Base-by-base conservation (phyloP, 1,140 invertebrate genomes). In the Atta colombica region DNA sequence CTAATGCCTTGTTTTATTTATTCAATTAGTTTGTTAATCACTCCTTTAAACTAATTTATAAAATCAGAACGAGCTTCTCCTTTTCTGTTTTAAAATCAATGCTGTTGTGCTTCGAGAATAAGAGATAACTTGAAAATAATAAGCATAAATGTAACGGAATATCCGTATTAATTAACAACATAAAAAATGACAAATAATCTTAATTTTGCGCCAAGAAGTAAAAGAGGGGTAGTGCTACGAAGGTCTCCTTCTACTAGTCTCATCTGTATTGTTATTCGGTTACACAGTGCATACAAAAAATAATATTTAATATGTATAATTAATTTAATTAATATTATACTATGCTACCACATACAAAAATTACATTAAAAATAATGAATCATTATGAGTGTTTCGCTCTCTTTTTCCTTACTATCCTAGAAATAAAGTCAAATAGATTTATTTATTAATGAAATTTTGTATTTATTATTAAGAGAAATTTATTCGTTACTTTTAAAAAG, bases 291-390 rank as follows among this genome's bases (percentile, higher is more conserved):
- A 95, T 95, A 94, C 92, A 94, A 87, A 94, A 93, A 92, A 93
- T 93, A 94, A 94, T 94, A 94, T 94, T 94, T 94, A 93, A 94
- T 94, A 94, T 94, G 93, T 94, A 95, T 94, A 93, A 94, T 94
- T 94, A 93, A 94, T 94, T 94, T 94, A 93, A 94, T 94, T 93
- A 91, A 93, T 92, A 95, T 94, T 94, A 93, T 94, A 94, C 92
- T 84, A 84, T 94, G 92, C 77, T 95, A 95, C 90, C 94, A 45
- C 39, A 94, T 94, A 94, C 92, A 92, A 94, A 92, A 94, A 93
- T 94, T 94, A 94, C 90, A 94, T 94, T 93, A 94, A 94, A 94
- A 94, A 92, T 82, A 77, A 94, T 93, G 92, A 93, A 92, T 91
- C 91, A 94, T 92, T 90, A 87, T 74, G 45, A 81, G 2, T 78